Evolutionary conservation across 2,797 vertebrate genomes (phyloP).

Genomic region (Ispidina lecontei): DNA sequence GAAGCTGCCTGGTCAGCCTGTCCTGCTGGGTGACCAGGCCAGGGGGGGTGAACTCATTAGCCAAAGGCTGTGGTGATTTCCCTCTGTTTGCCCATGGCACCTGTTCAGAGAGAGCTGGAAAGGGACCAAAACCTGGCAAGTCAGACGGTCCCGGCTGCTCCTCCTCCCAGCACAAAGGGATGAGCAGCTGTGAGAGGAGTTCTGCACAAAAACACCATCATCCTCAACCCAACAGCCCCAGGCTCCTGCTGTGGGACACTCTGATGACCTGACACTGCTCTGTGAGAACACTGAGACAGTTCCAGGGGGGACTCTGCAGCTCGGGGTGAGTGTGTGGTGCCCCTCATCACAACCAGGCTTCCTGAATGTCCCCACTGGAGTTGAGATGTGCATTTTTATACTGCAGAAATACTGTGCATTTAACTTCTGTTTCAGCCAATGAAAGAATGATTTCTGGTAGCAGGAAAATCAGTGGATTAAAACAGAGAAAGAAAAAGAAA

Average conservation of each 20-base stretch:
- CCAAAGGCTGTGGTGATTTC: background rate
- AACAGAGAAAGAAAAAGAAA: background rate
- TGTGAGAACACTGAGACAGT: background rate
- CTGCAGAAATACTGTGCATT: background rate
- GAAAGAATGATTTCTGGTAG: background rate
- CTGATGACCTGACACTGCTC: accelerated
- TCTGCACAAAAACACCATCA: background rate
- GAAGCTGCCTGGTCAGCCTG: accelerated
- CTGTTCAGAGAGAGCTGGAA: background rate
- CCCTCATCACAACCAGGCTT: background rate
- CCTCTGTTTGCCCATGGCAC: background rate
- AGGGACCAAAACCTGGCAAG: background rate
- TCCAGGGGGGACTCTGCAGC: background rate
- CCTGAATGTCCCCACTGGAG: background rate
- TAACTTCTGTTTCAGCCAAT: background rate
- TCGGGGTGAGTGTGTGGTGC: background rate
- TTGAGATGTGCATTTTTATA: background rate
- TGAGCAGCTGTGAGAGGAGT: background rate
- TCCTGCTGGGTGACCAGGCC: background rate
- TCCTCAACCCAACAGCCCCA: accelerated
- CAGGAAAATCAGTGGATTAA: background rate
- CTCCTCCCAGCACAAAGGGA: background rate
- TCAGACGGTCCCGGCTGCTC: background rate
- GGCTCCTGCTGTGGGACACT: background rate
- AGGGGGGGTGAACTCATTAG: background rate